Evolutionary conservation across 2,113 vertebrate species (phyloP).

Genomic region (Melanocharis versteri): DNA sequence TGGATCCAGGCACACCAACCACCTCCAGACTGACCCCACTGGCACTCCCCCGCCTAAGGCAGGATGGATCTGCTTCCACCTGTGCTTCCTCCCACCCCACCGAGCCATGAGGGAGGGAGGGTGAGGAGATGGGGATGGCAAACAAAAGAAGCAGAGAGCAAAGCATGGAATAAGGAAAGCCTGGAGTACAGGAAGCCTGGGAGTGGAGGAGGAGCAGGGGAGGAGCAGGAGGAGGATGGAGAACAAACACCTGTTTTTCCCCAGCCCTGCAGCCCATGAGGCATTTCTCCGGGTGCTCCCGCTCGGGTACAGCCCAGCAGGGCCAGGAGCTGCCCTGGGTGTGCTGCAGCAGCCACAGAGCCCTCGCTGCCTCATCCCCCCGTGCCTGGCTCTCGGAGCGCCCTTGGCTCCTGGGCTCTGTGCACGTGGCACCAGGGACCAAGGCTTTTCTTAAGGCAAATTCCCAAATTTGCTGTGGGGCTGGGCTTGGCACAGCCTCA

Average conservation of each 20-base stretch:
- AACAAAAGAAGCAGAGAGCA: not conserved
- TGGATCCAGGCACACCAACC: not conserved
- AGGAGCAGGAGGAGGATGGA: not conserved
- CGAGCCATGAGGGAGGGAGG: fast-evolving
- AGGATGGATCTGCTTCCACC: not conserved
- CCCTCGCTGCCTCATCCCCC: not conserved
- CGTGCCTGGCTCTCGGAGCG: fast-evolving
- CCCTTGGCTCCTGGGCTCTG: fast-evolving
- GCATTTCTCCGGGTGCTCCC: not conserved
- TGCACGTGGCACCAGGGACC: fast-evolving
- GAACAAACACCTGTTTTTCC: not conserved
- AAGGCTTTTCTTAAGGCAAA: not conserved
- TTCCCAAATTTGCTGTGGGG: not conserved
- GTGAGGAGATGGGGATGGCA: not conserved
- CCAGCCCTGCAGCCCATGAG: not conserved
- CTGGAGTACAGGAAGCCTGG: not conserved
- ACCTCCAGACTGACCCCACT: fast-evolving
- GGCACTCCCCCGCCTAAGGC: fast-evolving
- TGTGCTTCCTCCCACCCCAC: not conserved
- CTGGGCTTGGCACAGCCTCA: not conserved
- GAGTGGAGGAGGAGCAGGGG: not conserved
- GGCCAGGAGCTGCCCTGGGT: not conserved
- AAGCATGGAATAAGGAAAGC: not conserved
- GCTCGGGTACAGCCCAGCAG: not conserved
- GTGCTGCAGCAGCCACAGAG: not conserved